Evolutionary conservation across 2,888 invertebrate genomes (phyloP).

Genomic region (Dryobota labecula): DNA sequence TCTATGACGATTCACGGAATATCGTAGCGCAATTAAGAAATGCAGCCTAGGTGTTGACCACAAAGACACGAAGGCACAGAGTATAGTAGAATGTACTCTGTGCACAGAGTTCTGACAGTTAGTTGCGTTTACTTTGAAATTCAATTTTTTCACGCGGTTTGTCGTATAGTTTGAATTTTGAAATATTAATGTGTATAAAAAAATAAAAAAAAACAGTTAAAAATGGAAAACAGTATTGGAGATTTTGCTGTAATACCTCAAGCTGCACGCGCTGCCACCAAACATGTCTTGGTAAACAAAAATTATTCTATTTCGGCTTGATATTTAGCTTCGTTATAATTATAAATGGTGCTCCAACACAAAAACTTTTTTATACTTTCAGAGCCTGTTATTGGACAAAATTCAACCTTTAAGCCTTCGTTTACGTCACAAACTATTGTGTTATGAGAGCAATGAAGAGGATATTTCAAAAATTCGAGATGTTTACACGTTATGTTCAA

Average conservation of each 20-base stretch:
- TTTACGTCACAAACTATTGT: slow-evolving; percentile 74
- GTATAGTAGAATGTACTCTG: no score
- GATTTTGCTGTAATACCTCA: slow-evolving; percentile 66
- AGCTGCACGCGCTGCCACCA: slow-evolving; percentile 74
- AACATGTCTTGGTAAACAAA: slow-evolving; percentile 75
- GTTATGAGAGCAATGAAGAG: slow-evolving; percentile 57
- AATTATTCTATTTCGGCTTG: not conserved
- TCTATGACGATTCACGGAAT: no score
- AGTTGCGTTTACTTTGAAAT: not conserved
- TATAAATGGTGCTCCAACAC: not conserved
- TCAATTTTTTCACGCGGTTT: not conserved
- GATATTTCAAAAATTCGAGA: slow-evolving; percentile 73
- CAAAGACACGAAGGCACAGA: no score
- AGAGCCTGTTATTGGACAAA: slow-evolving; percentile 77
- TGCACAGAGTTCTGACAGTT: not conserved
- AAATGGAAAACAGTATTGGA: slow-evolving; percentile 46
- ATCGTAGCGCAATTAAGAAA: no score
- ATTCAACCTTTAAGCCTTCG: slow-evolving; percentile 76
- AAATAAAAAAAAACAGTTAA: no score
- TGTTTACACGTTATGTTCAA: slow-evolving; percentile 81
- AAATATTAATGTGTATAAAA: no score
- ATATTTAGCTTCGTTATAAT: not conserved
- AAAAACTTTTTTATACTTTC: slow-evolving; percentile 57
- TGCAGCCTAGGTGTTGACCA: no score
- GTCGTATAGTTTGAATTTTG: slow-evolving; percentile 39